Evolutionary conservation across 2,797 vertebrate species (phyloP).

Genomic region (Ceyx erithaca): DNA sequence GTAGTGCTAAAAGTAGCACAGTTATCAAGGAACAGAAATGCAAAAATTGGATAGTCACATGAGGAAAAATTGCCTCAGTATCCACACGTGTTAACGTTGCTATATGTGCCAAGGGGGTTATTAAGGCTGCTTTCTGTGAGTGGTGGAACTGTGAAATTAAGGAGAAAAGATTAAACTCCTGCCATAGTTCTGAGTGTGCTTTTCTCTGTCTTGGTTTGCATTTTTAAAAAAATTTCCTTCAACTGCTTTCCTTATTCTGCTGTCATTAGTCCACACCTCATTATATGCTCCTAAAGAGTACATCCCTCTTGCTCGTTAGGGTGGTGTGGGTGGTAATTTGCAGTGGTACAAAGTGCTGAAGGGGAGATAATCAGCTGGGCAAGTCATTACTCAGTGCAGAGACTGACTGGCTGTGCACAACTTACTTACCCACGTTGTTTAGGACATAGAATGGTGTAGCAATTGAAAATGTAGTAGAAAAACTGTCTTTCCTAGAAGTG

Average conservation of each 20-base stretch:
- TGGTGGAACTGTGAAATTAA: neutral
- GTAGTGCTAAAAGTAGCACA: neutral
- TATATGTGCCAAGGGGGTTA: neutral
- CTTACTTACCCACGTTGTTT: neutral
- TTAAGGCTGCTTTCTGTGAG: neutral
- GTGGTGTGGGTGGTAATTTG: constrained; percentile 32
- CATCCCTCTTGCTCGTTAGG: constrained; percentile 40
- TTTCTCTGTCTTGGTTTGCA: neutral
- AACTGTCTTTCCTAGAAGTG: neutral
- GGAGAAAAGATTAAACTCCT: neutral
- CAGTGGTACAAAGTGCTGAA: constrained; percentile 14
- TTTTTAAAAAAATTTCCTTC: neutral
- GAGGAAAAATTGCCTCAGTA: neutral
- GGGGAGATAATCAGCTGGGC: constrained; percentile 30
- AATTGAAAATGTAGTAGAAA: neutral
- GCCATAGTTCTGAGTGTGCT: neutral
- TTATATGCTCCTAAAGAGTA: constrained; percentile 9
- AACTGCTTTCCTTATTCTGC: neutral
- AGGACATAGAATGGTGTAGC: neutral
- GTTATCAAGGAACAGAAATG: neutral
- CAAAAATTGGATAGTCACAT: neutral
- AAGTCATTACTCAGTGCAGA: constrained; percentile 16
- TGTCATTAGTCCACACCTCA: constrained; percentile 11
- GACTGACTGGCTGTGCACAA: neutral
- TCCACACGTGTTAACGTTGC: neutral